Evolutionary conservation across 2,888 invertebrate species (phyloP), one percentile per base, ranked within the genome.

Genomic region (Pristionchus entomophagus): DNA sequence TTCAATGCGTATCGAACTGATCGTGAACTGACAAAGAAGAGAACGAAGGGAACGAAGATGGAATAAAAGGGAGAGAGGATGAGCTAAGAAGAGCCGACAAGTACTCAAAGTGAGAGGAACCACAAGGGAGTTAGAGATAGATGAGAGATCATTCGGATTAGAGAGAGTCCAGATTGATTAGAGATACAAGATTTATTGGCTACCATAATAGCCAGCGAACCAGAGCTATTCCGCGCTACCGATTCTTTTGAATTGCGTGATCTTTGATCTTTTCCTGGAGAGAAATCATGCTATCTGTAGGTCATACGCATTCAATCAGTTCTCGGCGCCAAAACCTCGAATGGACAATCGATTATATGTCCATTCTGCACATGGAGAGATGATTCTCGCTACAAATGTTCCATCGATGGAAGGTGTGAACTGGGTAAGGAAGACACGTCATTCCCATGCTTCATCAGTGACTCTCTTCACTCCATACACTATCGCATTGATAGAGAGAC

Each of bases 131-230:
- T 10, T 6, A 65, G 35, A 65, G 65, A 35, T 35, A 19, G 35
- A 35, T 12, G 22, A 65, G 65, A 65, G 65, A 65, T 6, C 8
- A 22, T 0, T 17, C 6, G 35, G 65, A 65, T 35, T 17, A 35
- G 6, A 38, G 65, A 65, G 65, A 65, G 35, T 5, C 2, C 35
- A 65, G 65, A 65, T 19, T 35, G 19, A 35, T 65, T 65, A 29
- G 65, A 65, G 45, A 45, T 45, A 10, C 56, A 41, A 73, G 73
- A 73, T 73, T 73, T 73, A 73, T 73, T 73, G 73, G 73, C 73
- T 73, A 73, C 73, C 73, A 73, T 73, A 73, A 73, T 73, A 73
- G 73, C 41, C 41, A 26, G 45, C 73, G 22, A 38, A 38, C 41
- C 73, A 41, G 73, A 45, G 73, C 22, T 73, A 73, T 41, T 35